These are phyloP conservation scores for Triplophysa tibetana DNA, from an alignment of 2,113 vertebrate species.

Conservation along the genomic window DNA sequence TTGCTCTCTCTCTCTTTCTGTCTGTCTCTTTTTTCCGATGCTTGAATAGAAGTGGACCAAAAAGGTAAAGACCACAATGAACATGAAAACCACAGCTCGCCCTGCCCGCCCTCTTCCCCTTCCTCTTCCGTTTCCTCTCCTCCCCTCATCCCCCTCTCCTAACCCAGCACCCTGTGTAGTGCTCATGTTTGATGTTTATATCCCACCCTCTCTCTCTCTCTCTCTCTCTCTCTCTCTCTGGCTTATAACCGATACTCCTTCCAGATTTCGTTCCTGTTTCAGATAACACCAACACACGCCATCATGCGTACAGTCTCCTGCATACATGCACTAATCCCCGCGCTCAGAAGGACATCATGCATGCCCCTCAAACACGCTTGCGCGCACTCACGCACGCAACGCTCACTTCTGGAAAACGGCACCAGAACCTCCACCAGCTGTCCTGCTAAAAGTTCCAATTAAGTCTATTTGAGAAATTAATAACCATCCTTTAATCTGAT, in stretches of 20 bases:
- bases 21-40: slow-evolving; percentile 85
- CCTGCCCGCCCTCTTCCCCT: slow-evolving; percentile 60
- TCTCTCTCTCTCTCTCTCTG: slow-evolving; percentile 56
- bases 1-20: slow-evolving; percentile 55
- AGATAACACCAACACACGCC: slow-evolving; percentile 68
- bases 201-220: slow-evolving; percentile 54
- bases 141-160: slow-evolving; percentile 70
- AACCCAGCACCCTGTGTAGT: slow-evolving; percentile 91
- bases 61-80: slow-evolving; percentile 96
- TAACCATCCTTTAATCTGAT: slow-evolving; percentile 38
- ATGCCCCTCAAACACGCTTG: slow-evolving; percentile 40
- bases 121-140: slow-evolving; percentile 57
- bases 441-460: slow-evolving; percentile 36
- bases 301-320: slow-evolving; percentile 54
- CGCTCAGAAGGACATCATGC: slow-evolving; percentile 48
- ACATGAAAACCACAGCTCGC: slow-evolving; percentile 83
- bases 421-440: slow-evolving; percentile 20
- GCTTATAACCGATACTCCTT: slow-evolving; percentile 76
- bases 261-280: slow-evolving; percentile 71
- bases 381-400: slow-evolving; percentile 35
- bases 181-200: slow-evolving; percentile 87
- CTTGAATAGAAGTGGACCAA: slow-evolving; percentile 99
- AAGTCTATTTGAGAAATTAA: slow-evolving; percentile 42
- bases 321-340: slow-evolving; percentile 53
- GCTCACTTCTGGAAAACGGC: slow-evolving; percentile 2